Base-by-base conservation (phyloP, 2,113 vertebrate species). In the Syrrhaptes paradoxus region DNA sequence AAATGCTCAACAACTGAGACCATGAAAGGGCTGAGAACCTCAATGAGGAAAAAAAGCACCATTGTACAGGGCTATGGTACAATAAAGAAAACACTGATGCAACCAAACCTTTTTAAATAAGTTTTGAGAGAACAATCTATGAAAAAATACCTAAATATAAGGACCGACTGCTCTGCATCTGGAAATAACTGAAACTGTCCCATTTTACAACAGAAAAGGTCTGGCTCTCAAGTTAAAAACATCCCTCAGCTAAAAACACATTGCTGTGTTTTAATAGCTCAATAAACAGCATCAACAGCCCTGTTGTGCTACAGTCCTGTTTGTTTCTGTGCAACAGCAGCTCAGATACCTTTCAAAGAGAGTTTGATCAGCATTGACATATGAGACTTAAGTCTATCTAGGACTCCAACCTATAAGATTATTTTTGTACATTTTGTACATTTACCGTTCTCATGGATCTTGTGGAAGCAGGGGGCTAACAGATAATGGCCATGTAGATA, bases 131-230 rank as follows among this genome's bases (percentile, higher is more conserved):
- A 41, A 38, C 7, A 52, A n/a, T n/a, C 24, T 59, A 46, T 48
- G 41, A 66, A 68, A 78, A 78, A 41, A 5, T 0, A 29, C 19
- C 29, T 46, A 20, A 55, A 14, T 41, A 41, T 32, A 82, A 46
- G 25, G 25, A 31, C 12, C 0, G 0, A 36, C 25, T 58, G 13
- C 8, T 87, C 4, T 28, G 68, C 6, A 59, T 25, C 17, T 38
- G 34, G 11, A 85, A 90, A 71, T 55, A 66, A 92, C 67, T 5
- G 2, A 31, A 74, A 49, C n/a, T 7, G 26, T 22, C 7, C 7
- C 20, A 38, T 46, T 76, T 45, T 84, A 41, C 31, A 58, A 15
- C 24, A 72, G 18, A 73, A 61, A 54, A 73, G 18, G 2, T 55
- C 32, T 55, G 72, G 18, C 18, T 57, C 31, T 45, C 36, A 61